These are phyloP conservation scores for Palythoa grandiflora DNA, from an alignment of 92 coral and sea anemone genomes.

Conservation along the genomic window DNA sequence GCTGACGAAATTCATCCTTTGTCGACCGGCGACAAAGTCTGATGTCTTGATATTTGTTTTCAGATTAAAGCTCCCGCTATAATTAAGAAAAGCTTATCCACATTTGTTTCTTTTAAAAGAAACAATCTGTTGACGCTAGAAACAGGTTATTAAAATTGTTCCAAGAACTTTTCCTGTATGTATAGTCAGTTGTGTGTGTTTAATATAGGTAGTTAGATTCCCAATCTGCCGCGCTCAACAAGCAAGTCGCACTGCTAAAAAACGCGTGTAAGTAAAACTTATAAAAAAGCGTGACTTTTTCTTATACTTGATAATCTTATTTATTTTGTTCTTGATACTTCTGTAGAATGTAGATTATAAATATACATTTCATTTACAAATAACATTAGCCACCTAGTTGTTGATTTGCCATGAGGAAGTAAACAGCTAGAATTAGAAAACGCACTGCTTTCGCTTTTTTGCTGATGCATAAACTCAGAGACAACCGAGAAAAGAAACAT, in stretches of 20 bases:
- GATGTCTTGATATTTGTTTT: neutral
- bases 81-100: neutral
- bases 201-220: neutral
- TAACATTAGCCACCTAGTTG: neutral
- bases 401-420: neutral
- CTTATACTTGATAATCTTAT: conserved; percentile 24
- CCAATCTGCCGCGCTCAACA: neutral
- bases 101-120: conserved; percentile 5
- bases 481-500: too few relatives aligned
- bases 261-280: neutral
- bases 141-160: conserved; percentile 8
- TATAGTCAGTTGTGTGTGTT: neutral
- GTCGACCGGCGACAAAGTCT: neutral
- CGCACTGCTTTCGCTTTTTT: neutral
- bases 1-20: neutral
- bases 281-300: neutral
- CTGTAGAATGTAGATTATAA: conserved; percentile 15
- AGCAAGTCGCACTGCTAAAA: neutral
- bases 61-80: conserved; percentile 16
- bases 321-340: conserved; percentile 21
- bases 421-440: neutral
- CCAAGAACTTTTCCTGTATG: neutral
- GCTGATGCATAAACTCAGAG: neutral
- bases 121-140: conserved; percentile 24
- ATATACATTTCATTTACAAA: neutral